phyloP scores from a whole-genome alignment of 1,140 invertebrate genomes.

The Drepana arcuata region DNA sequence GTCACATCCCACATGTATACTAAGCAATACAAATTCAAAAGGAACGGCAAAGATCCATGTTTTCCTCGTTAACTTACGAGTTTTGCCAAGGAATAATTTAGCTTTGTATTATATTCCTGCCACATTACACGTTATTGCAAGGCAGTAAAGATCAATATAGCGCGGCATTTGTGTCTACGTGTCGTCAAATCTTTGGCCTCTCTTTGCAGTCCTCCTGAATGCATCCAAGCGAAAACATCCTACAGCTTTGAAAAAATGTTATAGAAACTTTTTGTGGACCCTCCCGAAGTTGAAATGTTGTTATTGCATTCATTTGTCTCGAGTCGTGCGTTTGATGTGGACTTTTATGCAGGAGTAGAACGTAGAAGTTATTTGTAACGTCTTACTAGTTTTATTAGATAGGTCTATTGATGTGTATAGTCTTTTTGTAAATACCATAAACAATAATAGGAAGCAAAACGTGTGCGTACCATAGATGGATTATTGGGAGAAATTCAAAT shows the following conservation, averaged over 20 bases:
- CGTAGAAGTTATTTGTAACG: background rate
- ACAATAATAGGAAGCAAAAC: too few species aligned
- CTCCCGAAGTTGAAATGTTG: slow-evolving; percentile 15
- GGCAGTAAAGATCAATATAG: slow-evolving; percentile 10
- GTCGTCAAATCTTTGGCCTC: slow-evolving; percentile 18
- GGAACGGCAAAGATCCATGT: slow-evolving; percentile 38
- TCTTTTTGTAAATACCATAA: too few species aligned
- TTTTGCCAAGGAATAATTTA: slow-evolving; percentile 29
- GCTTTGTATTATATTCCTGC: slow-evolving; percentile 16
- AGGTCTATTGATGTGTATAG: too few species aligned
- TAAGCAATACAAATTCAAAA: slow-evolving; percentile 25
- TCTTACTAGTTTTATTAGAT: too few species aligned
- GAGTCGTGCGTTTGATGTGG: slow-evolving; percentile 4
- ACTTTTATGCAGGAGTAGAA: slow-evolving; percentile 1
- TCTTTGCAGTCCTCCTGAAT: slow-evolving; percentile 22
- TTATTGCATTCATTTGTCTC: slow-evolving; percentile 9
- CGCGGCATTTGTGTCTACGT: slow-evolving; percentile 6
- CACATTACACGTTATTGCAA: slow-evolving; percentile 10
- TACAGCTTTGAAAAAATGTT: slow-evolving; percentile 29
- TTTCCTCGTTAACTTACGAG: slow-evolving; percentile 37
- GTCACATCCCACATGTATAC: too few species aligned
- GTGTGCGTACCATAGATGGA: too few species aligned
- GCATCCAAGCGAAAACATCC: slow-evolving; percentile 25
- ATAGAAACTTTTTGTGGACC: slow-evolving; percentile 22
- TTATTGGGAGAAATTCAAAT: too few species aligned